A percentile compares a stretch with the other conserved stretches of the same genome.
phyloP scores from a whole-genome alignment of 2,113 vertebrate species.

The Varanus komodoensis region DNA sequence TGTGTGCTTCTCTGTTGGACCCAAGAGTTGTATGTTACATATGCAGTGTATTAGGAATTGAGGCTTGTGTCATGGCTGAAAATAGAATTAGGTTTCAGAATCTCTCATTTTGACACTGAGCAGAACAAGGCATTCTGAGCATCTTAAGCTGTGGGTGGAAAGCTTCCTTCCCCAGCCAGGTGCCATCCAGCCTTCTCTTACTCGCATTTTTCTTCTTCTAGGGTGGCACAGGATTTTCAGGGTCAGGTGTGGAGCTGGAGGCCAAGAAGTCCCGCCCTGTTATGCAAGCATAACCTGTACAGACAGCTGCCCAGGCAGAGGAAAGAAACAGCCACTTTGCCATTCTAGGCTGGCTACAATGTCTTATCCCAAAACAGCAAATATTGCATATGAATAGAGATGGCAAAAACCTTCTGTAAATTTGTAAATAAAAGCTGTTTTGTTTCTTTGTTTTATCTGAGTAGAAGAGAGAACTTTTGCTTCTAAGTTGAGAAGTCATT shows the following conservation, averaged over 20 bases:
- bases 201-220: slow-evolving; percentile 43
- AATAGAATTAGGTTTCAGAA: neutral
- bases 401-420: neutral
- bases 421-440: slow-evolving; percentile 15
- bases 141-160: neutral
- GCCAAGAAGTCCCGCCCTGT: slow-evolving; percentile 90
- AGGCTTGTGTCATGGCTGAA: no score
- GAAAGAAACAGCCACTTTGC: neutral
- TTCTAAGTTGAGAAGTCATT: neutral
- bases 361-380: neutral
- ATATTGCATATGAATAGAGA: neutral
- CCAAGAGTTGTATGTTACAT: neutral
- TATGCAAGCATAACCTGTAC: slow-evolving; percentile 85
- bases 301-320: neutral
- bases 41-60: neutral
- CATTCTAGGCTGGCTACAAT: neutral
- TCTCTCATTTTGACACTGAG: neutral
- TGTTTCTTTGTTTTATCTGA: neutral
- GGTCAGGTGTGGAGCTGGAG: slow-evolving; percentile 84
- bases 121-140: neutral
- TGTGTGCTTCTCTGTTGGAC: neutral
- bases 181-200: neutral
- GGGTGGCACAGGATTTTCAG: slow-evolving; percentile 89
- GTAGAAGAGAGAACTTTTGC: neutral
- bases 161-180: no score